Evolutionary conservation across 2,797 vertebrate genomes (phyloP).

Genomic region (Macroramphosus scolopax): DNA sequence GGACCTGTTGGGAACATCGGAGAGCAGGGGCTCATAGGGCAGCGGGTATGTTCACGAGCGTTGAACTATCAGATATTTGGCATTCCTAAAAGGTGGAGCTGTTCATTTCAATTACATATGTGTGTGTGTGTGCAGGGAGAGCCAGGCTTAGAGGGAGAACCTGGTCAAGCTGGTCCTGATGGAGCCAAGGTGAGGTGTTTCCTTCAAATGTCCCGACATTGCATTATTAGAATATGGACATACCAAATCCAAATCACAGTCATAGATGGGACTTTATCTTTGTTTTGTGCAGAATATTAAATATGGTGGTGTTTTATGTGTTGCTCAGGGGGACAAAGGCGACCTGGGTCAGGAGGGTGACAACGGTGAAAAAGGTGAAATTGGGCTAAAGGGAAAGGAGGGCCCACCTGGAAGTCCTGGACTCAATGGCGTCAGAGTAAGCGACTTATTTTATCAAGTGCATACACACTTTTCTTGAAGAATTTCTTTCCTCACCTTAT

Average conservation of each 20-base stretch:
- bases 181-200: constrained; percentile 85
- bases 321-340: constrained; percentile 90
- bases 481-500: background rate
- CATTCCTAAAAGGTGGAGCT: background rate
- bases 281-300: background rate
- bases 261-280: background rate
- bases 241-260: background rate
- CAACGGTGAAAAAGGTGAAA: constrained; percentile 87
- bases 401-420: constrained; percentile 86
- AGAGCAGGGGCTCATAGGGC: constrained; percentile 90
- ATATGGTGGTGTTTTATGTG: background rate
- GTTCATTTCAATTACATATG: constrained; percentile 13
- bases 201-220: background rate
- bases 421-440: constrained; percentile 88
- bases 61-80: constrained; percentile 3
- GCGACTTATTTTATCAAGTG: constrained; percentile 42
- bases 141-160: constrained; percentile 89
- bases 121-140: constrained; percentile 82
- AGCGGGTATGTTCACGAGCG: constrained; percentile 79
- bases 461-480: background rate
- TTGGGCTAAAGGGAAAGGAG: constrained; percentile 90
- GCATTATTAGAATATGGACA: background rate
- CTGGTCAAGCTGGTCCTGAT: constrained; percentile 83
- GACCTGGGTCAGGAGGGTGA: constrained; percentile 90
- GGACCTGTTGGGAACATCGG: constrained; percentile 85